Evolutionary conservation across 1,140 invertebrate species (phyloP).

Genomic region (Archivesica marissinica): DNA sequence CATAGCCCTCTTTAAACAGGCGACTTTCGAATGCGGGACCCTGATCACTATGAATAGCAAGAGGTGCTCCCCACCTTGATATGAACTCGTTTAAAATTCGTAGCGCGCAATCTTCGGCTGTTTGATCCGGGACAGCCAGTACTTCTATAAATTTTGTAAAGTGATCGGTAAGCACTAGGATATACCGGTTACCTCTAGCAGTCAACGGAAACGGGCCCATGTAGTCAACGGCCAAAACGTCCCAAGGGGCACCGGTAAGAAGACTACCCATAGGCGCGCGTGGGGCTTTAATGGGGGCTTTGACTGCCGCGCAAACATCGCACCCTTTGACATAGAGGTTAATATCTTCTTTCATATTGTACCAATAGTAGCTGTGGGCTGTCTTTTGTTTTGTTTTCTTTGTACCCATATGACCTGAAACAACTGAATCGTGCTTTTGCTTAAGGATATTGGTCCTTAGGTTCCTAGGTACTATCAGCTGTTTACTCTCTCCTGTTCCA

Average conservation of each 20-base stretch:
- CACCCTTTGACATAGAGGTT: background rate
- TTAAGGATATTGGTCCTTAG: constrained; percentile 17
- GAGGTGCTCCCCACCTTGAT: constrained; percentile 9
- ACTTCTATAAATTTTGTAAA: constrained; percentile 54
- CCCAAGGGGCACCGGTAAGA: constrained; percentile 13
- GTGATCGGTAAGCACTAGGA: constrained; percentile 47
- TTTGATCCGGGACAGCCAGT: constrained; percentile 62
- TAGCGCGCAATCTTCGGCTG: constrained; percentile 30
- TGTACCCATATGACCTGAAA: background rate
- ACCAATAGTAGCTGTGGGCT: constrained; percentile 30
- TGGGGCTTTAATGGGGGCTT: background rate
- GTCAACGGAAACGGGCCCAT: constrained; percentile 26
- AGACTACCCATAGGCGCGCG: background rate
- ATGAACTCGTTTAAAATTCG: background rate
- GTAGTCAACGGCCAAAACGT: constrained; percentile 20
- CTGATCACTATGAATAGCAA: constrained; percentile 47
- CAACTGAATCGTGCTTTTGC: background rate
- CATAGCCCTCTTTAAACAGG: constrained; percentile 48
- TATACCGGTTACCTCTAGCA: background rate
- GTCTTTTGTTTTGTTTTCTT: constrained; percentile 14
- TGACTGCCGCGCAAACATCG: background rate
- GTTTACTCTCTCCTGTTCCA: background rate
- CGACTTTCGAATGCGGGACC: constrained; percentile 49
- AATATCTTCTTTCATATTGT: constrained; percentile 43
- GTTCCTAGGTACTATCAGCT: constrained; percentile 11